Evolutionary conservation across 2,113 vertebrate species (phyloP).

Genomic region (Pangasianodon gigas): DNA sequence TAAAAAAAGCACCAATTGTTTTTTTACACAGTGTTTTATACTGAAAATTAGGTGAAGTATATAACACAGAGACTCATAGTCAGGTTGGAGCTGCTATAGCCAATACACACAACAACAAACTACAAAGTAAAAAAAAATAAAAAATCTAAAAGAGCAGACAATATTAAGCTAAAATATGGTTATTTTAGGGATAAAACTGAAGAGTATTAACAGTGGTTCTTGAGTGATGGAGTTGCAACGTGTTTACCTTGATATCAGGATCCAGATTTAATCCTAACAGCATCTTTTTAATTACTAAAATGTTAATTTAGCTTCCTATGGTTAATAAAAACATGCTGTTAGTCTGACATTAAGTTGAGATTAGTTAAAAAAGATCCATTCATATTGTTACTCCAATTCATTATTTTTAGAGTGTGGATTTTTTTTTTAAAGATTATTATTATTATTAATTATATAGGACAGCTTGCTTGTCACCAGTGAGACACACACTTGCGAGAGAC

Average conservation of each 20-base stretch:
- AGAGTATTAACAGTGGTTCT: background rate
- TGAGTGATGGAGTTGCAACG: background rate
- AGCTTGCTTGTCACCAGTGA: background rate
- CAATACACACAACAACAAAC: background rate
- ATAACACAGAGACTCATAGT: no score
- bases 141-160: no score
- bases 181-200: background rate
- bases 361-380: background rate
- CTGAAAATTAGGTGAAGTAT: background rate
- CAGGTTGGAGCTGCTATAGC: background rate
- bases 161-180: no score
- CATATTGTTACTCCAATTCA: no score
- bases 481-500: background rate
- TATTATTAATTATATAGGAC: background rate
- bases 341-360: no score
- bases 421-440: background rate
- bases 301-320: no score
- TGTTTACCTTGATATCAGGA: background rate
- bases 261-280: background rate
- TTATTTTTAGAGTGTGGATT: background rate
- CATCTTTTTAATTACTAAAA: background rate
- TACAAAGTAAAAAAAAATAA: background rate
- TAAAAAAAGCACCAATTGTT: no score
- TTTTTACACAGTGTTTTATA: background rate
- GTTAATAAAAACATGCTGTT: background rate